phyloP scores from a whole-genome alignment of 2,888 invertebrate genomes.

The Nymphalis polychloros region DNA sequence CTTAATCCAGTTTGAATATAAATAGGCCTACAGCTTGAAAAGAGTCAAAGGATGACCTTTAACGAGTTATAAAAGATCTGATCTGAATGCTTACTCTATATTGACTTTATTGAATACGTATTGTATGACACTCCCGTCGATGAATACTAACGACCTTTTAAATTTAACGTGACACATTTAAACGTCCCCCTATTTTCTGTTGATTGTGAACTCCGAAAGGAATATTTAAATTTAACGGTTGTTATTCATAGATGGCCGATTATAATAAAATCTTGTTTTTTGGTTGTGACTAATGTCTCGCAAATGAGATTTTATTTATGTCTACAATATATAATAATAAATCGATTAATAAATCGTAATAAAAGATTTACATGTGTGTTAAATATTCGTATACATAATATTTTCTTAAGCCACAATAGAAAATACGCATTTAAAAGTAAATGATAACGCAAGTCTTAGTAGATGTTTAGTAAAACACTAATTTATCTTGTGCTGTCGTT shows the following conservation, averaged over 20 bases:
- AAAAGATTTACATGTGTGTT: no score
- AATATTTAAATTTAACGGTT: not conserved
- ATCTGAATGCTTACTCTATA: constrained; percentile 18
- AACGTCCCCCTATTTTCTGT: constrained; percentile 15
- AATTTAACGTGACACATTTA: constrained; percentile 28
- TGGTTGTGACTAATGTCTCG: no score
- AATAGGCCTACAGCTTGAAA: constrained; percentile 13
- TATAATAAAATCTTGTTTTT: no score
- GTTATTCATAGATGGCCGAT: not conserved
- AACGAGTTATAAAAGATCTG: constrained; percentile 20
- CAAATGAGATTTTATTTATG: no score
- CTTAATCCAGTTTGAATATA: constrained; percentile 14
- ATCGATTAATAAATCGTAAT: no score
- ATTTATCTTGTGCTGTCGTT: no score
- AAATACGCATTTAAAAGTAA: no score
- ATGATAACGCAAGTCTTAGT: no score
- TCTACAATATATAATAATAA: no score
- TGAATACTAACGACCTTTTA: constrained; percentile 40
- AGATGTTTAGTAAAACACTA: no score
- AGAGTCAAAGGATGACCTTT: constrained; percentile 23
- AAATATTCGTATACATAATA: no score
- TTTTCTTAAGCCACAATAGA: no score
- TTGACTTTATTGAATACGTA: constrained; percentile 22
- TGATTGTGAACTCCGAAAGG: constrained; percentile 10
- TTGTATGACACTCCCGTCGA: constrained; percentile 35